Base-by-base conservation (phyloP, 2,113 vertebrate genomes). In the Paramormyrops kingsleyae region DNA sequence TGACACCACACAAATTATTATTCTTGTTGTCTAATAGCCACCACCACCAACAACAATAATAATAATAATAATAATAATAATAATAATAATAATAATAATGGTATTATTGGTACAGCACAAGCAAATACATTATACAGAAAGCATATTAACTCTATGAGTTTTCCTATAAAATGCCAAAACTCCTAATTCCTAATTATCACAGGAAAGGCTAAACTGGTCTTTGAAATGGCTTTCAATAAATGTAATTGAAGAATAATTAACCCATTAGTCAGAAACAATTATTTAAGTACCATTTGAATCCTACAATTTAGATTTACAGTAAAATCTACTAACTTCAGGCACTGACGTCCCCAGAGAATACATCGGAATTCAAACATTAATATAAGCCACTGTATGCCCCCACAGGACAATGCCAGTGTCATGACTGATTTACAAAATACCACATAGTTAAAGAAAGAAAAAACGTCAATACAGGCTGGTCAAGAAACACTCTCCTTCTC, bases 261-360 rank as follows among this genome's bases (percentile, higher is more conserved):
- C n/a, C 24, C 24, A 86, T 47, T 87, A 87, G 56, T 53, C 9
- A 53, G 27, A 35, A 87, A 17, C 49, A 87, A 87, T 62, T 62
- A 66, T 88, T 88, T 62, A 44, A 62, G 5, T 62, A 17, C 53
- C 39, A 66, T 62, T 66, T 88, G 87, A 42, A n/a, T 44, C 44
- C 27, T 59, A 35, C 47, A 39, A 94, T 93, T 92, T 93, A 90
- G 83, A 95, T 92, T 88, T 91, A 56, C 93, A 90, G 93, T 89
- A 42, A 90, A 80, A 84, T 27, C 93, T 95, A 87, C 94, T 93
- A 92, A 91, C 92, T 94, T 92, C 92, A 95, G 92, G 84, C 56
- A 90, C 89, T 89, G 91, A 93, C 93, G 92, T 95, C 91, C 91
- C 93, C 90, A 92, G 93, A 94, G 70, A 94, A 89, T 31, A 70